Conservation (phyloP, 1,140 invertebrate genomes). For the Neuroterus valhalla region DNA sequence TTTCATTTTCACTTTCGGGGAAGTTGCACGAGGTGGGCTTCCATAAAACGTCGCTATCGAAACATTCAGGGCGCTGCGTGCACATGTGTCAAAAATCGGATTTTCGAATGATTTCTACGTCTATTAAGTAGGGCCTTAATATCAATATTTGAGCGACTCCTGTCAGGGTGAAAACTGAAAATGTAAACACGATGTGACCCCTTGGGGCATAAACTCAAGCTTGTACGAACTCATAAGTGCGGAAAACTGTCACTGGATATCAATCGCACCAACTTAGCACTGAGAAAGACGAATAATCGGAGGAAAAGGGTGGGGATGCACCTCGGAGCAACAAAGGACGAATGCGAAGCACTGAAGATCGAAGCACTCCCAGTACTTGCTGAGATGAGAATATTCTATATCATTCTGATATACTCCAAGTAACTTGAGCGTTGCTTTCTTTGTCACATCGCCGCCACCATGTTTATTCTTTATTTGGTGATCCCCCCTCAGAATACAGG, state of each 20-base stretch:
- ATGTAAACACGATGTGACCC: neutral
- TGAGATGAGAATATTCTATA: neutral
- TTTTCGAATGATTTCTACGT: neutral
- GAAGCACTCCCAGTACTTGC: neutral
- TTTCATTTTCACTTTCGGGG: neutral
- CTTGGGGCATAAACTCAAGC: neutral
- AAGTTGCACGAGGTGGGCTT: constrained; percentile 17
- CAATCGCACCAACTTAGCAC: constrained; percentile 27
- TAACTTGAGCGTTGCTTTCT: neutral
- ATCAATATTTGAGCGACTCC: neutral
- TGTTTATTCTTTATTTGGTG: constrained; percentile 16
- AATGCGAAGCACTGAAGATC: too few species aligned
- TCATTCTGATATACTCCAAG: neutral
- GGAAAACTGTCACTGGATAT: constrained; percentile 16
- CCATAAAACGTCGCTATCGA: constrained; percentile 5
- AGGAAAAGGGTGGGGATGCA: constrained; percentile 18
- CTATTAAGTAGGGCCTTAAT: neutral
- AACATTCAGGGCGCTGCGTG: neutral
- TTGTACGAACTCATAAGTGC: neutral
- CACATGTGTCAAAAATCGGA: constrained; percentile 9
- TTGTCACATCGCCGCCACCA: constrained; percentile 22
- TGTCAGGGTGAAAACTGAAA: neutral
- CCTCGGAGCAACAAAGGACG: neutral
- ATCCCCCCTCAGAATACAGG: neutral
- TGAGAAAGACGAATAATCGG: constrained; percentile 3